Evolutionary conservation across 2,113 vertebrate species (phyloP).

Genomic region (Thunnus thynnus): DNA sequence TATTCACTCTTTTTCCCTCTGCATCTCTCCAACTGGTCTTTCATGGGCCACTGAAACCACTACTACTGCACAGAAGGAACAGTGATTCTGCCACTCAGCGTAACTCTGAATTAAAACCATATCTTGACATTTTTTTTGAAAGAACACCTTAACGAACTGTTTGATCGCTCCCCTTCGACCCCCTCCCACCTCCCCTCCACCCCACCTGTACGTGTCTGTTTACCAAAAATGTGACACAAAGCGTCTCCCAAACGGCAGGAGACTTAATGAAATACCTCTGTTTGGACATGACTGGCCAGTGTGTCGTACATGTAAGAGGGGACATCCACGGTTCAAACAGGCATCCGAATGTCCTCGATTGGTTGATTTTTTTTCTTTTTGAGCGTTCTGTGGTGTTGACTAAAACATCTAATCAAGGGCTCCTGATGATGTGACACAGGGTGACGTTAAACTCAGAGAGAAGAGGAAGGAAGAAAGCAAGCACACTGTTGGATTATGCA

Average conservation of each 20-base stretch:
- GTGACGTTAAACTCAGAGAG: constrained; percentile 41
- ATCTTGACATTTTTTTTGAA: constrained; percentile 34
- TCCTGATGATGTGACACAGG: constrained; percentile 61
- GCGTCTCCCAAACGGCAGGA: constrained; percentile 52
- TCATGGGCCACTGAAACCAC: constrained; percentile 69
- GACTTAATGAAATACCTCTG: constrained; percentile 76
- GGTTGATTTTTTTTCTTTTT: not conserved
- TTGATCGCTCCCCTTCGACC: not conserved
- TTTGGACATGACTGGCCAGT: constrained; percentile 64
- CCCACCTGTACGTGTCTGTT: constrained; percentile 28
- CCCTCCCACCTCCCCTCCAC: not conserved
- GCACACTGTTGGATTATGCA: constrained; percentile 75
- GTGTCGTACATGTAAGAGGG: constrained; percentile 37
- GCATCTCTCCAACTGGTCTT: constrained; percentile 44
- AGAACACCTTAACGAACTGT: constrained; percentile 23
- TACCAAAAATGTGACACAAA: constrained; percentile 74
- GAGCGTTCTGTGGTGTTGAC: constrained; percentile 47
- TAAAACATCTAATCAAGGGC: constrained; percentile 73
- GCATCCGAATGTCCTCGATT: constrained; percentile 51
- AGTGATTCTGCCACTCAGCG: constrained; percentile 56
- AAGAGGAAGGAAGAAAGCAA: constrained; percentile 56
- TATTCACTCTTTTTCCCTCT: constrained; percentile 16
- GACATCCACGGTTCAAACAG: constrained; percentile 30
- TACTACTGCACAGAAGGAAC: constrained; percentile 68
- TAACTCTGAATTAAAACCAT: constrained; percentile 52